Percentiles rank a stretch among this genome's conserved stretches.
These are phyloP conservation scores for Zootoca vivipara DNA, from an alignment of 2,113 vertebrate genomes.

Conservation along the genomic window DNA sequence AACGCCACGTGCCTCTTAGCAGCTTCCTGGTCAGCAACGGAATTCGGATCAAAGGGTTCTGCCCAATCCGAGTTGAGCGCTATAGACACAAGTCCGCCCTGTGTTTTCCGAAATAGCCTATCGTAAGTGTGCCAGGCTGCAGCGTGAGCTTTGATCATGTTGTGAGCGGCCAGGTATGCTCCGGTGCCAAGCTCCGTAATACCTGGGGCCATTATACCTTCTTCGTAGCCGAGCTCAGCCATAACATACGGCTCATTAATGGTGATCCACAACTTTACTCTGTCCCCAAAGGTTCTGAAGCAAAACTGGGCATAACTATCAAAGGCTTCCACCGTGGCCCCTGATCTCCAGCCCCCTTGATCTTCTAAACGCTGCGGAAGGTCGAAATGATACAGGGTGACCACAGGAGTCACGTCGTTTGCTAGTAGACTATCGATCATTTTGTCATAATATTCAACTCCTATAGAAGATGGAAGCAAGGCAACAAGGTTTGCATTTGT, in stretches of 20 bases:
- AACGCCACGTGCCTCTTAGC: conserved; percentile 73
- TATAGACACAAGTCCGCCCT: conserved; percentile 74
- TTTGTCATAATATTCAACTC: conserved; percentile 82
- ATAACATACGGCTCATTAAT: conserved; percentile 79
- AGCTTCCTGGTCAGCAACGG: conserved; percentile 68
- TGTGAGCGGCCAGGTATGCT: conserved; percentile 77
- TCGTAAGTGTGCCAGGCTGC: conserved; percentile 82
- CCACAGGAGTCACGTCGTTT: conserved; percentile 73
- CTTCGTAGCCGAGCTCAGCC: conserved; percentile 71
- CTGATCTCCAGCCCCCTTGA: conserved; percentile 75
- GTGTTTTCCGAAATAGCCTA: conserved; percentile 70
- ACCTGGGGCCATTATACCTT: conserved; percentile 71
- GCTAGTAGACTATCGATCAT: conserved; percentile 79
- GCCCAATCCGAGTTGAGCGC: conserved; percentile 77
- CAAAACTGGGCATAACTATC: conserved; percentile 80
- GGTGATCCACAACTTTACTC: conserved; percentile 84
- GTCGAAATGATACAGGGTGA: conserved; percentile 82
- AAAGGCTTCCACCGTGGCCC: conserved; percentile 69
- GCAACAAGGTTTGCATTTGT: conserved; percentile 7
- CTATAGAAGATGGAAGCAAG: conserved; percentile 54
- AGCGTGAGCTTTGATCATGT: conserved; percentile 80
- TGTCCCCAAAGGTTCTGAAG: conserved; percentile 82
- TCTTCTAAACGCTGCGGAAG: conserved; percentile 82
- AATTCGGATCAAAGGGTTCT: conserved; percentile 69
- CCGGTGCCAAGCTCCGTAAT: conserved; percentile 71